A percentile compares a stretch with the other conserved stretches of the same genome.
These are phyloP conservation scores for Hydropsyche betteni DNA, from an alignment of 2,888 invertebrate genomes.

Conservation along the genomic window DNA sequence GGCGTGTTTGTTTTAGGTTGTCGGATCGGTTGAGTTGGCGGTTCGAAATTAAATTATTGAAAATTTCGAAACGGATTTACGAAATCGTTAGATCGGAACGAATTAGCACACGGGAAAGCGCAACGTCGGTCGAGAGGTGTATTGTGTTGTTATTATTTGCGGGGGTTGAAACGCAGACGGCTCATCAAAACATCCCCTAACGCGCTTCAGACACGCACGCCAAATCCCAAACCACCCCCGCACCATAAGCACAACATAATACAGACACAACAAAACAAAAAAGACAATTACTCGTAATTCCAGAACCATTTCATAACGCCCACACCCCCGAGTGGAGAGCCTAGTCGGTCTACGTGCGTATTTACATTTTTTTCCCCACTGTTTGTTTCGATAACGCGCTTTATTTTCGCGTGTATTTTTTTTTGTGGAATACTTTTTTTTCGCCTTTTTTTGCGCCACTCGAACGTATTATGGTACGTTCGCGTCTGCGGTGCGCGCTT, in stretches of 20 bases:
- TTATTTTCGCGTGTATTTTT: slow-evolving; percentile 31
- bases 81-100: not conserved
- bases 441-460: slow-evolving; percentile 26
- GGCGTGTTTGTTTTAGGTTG: no score
- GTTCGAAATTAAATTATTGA: no score
- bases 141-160: slow-evolving; percentile 34
- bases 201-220: slow-evolving; percentile 30
- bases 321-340: not conserved
- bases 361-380: no score
- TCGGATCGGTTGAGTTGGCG: no score
- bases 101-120: slow-evolving; percentile 6
- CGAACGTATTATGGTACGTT: not conserved
- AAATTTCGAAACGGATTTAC: no score
- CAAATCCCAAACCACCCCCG: not conserved
- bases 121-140: slow-evolving; percentile 21
- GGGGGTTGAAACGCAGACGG: slow-evolving; percentile 13
- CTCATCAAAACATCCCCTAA: slow-evolving; percentile 33
- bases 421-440: slow-evolving; percentile 26
- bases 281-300: slow-evolving; percentile 49
- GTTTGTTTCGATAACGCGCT: slow-evolving; percentile 15
- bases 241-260: not conserved
- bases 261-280: slow-evolving; percentile 23
- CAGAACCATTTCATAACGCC: slow-evolving; percentile 46
- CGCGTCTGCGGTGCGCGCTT: slow-evolving; percentile 30
- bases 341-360: no score